These are phyloP conservation scores for Elmis aenea DNA, from an alignment of 2,888 invertebrate genomes.

Conservation along the genomic window DNA sequence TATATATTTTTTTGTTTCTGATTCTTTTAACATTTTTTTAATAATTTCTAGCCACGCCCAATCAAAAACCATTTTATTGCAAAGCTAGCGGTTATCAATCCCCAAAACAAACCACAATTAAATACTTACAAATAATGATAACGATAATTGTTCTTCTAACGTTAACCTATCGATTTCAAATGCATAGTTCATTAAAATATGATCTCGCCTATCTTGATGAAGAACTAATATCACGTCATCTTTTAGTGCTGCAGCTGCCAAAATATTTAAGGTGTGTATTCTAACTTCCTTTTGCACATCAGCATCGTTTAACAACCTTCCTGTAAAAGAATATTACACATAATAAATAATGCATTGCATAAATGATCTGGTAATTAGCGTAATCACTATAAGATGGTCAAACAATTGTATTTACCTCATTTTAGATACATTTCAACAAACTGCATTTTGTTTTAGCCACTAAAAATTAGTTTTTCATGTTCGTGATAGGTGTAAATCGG, in stretches of 20 bases:
- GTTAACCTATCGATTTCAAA: conserved; percentile 71
- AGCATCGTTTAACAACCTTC: conserved; percentile 60
- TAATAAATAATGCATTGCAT: conserved; percentile 3
- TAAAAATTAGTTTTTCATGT: too few relatives aligned
- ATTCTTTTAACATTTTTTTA: too few relatives aligned
- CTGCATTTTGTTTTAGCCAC: too few relatives aligned
- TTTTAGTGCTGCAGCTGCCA: conserved; percentile 74
- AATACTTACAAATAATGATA: conserved; percentile 70
- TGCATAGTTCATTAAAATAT: conserved; percentile 84
- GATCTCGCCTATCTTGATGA: conserved; percentile 85
- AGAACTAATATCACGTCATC: conserved; percentile 85
- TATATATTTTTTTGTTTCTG: too few relatives aligned
- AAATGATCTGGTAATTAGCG: too few relatives aligned
- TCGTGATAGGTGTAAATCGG: not conserved
- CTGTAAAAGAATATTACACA: conserved; percentile 35
- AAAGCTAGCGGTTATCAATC: not conserved
- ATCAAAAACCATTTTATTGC: not conserved
- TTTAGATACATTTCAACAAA: too few relatives aligned
- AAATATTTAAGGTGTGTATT: conserved; percentile 62
- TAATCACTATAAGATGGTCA: too few relatives aligned
- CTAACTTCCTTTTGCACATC: conserved; percentile 57
- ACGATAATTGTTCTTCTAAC: conserved; percentile 69
- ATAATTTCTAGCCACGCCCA: too few relatives aligned
- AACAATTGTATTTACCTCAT: too few relatives aligned
- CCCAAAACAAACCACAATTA: not conserved